Conservation (phyloP, 2,113 vertebrate genomes). For the Athene noctua region DNA sequence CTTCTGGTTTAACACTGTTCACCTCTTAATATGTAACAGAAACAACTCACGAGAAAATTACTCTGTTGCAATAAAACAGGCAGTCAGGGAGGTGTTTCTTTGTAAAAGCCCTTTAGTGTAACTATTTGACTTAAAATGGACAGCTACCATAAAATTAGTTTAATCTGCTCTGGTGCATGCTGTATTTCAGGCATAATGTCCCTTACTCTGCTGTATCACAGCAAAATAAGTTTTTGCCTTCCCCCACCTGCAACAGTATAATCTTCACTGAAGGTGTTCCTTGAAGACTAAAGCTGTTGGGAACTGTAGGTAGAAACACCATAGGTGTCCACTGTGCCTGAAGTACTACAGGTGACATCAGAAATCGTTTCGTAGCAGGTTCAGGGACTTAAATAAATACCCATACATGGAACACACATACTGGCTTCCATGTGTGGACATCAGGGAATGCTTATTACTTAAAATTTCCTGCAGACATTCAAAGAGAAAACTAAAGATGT, state of each 20-base stretch:
- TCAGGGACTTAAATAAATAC: background rate
- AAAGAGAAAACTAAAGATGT: background rate
- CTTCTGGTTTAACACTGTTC: background rate
- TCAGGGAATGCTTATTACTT: background rate
- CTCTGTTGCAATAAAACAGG: background rate
- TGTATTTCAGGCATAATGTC: background rate
- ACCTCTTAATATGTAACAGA: background rate
- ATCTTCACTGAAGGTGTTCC: background rate
- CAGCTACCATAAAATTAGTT: background rate
- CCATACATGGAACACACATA: background rate
- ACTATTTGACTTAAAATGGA: background rate
- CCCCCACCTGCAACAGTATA: background rate
- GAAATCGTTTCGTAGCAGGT: background rate
- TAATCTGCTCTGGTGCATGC: background rate
- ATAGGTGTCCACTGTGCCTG: fast-evolving
- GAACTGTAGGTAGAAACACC: background rate
- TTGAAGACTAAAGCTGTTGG: background rate
- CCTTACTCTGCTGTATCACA: background rate
- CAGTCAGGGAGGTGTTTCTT: background rate
- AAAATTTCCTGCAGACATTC: background rate
- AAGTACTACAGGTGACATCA: background rate
- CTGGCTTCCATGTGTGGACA: too few species aligned
- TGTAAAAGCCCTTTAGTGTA: background rate
- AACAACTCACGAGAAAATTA: background rate
- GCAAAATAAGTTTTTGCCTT: background rate